Evolutionary conservation across 1,140 invertebrate genomes (phyloP), one percentile per base, ranked within the genome.

Genomic region (Drosophila mojavensis): DNA sequence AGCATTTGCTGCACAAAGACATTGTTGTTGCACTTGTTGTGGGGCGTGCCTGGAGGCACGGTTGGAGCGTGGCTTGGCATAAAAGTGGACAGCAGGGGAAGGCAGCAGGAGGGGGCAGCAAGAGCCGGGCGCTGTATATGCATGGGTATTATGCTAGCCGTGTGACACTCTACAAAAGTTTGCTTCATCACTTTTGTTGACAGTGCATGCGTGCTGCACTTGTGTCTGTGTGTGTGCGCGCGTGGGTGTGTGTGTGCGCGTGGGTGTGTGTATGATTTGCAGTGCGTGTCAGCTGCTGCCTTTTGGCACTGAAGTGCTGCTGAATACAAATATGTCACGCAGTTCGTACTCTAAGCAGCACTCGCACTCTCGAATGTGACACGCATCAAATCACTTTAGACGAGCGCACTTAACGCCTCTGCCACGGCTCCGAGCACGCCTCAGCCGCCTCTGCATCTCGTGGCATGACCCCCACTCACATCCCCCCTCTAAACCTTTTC

Each of bases 341-440:
- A 54, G 55, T 47, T 61, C 48, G 54, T 59, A 54, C 48, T 68
- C 56, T 66, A 56, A 79, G 61, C 74, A 71, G 61, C 74, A 75
- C 65, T 65, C 75, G 53, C 68, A 70, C 65, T 75, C 65, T 75
- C 72, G 69, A 81, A 78, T 78, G 58, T 60, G 74, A 81, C 81
- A 78, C 75, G 75, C 78, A 81, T 75, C 75, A 66, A 85, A 81
- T 81, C 82, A 71, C 82, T 81, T 78, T 55, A 75, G 54, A 68
- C 82, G 76, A 81, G 82, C 76, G 75, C 70, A 86, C 82, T 85
- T 75, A 81, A 81, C 67, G 71, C 67, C 36, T 11, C 36, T 39
- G 10, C 36, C 11, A 39, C 11, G 36, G 36, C 36, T 39, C 10
- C 36, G 36, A 39, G 36, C 36, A 39, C 36, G 36, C 10, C 36